Evolutionary conservation across 2,888 invertebrate species (phyloP), one percentile per base, ranked within the genome.

Genomic region (Endomychus coccineus): DNA sequence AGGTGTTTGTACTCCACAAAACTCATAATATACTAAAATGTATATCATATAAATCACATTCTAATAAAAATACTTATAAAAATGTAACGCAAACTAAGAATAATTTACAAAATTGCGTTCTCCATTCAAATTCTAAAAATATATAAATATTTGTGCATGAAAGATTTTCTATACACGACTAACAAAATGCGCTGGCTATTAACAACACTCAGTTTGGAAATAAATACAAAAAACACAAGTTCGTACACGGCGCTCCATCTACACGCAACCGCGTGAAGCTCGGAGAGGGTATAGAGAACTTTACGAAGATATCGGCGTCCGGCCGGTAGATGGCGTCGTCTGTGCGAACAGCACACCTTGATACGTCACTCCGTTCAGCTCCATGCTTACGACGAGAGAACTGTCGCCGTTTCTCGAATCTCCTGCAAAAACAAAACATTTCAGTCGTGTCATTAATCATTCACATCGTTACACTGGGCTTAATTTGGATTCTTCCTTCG

Each of bases 291-390:
- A 22, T 11, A 5, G 16, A 11, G 16, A 13, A 16, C 12, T 17
- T 58, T 61, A 62, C 30, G 61, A 60, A 24, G 57, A 47, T 43
- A 61, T 43, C 31, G 60, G 55, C 32, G 65, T 58, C 36, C 59
- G 48, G 10, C 55, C 51, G 30, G 50, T 50, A 16, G 53, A 33
- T 21, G 55, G 46, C 25, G 54, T 31, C 27, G 44, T 53, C 54
- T 74, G 75, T 32, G 83, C 80, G 64, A 90, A 91, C 4, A 97
- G 74, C 5, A 96, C 86, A 12, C 97, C 96, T 68, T 95, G 89
- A 67, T 96, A 98, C 66, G 86, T 85, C 34, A 89, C 79, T 27
- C 96, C 96, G 62, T 97, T 95, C 43, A 97, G 74, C 66, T 97
- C 94, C 82, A 98, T 90, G 56, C 89, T 90, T 17, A 97, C 92